These are phyloP conservation scores for Hippoglossus hippoglossus DNA, from an alignment of 2,797 vertebrate genomes.

Conservation along the genomic window DNA sequence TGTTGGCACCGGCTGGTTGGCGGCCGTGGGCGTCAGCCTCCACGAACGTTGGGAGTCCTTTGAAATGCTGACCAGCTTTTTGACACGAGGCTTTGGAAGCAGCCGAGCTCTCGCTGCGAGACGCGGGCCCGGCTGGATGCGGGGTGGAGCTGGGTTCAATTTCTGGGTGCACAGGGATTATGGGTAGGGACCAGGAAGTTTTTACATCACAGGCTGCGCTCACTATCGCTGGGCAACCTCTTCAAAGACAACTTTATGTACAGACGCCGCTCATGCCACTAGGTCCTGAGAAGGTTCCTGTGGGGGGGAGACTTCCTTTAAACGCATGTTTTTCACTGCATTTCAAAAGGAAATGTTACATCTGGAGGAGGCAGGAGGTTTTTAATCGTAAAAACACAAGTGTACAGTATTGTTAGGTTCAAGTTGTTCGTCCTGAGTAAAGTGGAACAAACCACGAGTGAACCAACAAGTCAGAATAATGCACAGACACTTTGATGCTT, in stretches of 20 bases:
- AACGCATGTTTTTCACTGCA: background rate
- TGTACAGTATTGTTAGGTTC: background rate
- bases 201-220: slow-evolving; percentile 19
- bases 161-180: slow-evolving; percentile 30
- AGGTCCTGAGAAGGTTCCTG: background rate
- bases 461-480: no score
- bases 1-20: slow-evolving; percentile 46
- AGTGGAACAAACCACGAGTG: no score
- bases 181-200: slow-evolving; percentile 25
- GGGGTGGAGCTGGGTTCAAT: slow-evolving; percentile 32
- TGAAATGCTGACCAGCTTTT: slow-evolving; percentile 59
- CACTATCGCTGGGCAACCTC: background rate
- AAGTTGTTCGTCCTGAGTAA: background rate
- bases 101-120: slow-evolving; percentile 23
- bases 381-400: background rate
- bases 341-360: background rate
- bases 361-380: background rate
- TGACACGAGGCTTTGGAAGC: slow-evolving; percentile 53
- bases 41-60: slow-evolving; percentile 23
- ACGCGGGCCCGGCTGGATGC: slow-evolving; percentile 19
- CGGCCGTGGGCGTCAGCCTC: slow-evolving; percentile 44
- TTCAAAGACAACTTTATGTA: slow-evolving; percentile 24
- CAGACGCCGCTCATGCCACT: slow-evolving; percentile 4
- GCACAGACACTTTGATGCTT: no score
- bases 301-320: background rate